Base-by-base conservation (phyloP, 2,888 invertebrate genomes). In the Aricia artaxerxes region DNA sequence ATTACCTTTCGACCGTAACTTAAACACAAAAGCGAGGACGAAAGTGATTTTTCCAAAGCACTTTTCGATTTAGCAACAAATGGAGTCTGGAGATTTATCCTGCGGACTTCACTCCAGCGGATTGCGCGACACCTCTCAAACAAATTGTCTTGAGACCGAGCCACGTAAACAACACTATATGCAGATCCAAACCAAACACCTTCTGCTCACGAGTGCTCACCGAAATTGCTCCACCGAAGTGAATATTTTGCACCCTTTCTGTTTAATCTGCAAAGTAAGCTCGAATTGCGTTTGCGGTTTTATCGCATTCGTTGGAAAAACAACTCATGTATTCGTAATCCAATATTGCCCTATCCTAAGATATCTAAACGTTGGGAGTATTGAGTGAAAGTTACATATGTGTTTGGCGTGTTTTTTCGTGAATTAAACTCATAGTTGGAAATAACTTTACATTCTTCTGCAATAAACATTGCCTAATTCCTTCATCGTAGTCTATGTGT, bases 91-190 rank as follows among this genome's bases (percentile, higher is more conserved):
- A 40, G 88, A 88, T 88, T 89, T 89, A 90, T 89, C 89, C 87
- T 84, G 81, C 83, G 61, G 44, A 72, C 60, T 89, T 90, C 87
- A 61, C 86, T 77, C 80, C 89, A 93, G 93, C 92, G 92, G 92
- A 94, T 93, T 93, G 92, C 92, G 86, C 88, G 92, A 93, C 92
- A 93, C 93, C 94, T 94, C 93, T 94, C 92, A 93, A 93, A 92
- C 90, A 94, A 92, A 94, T 94, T 94, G 94, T 93, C 90, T 89
- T 89, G 94, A 92, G 91, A 92, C 91, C 89, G 85, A 78, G 86
- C 86, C 87, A 87, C 88, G 92, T 93, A 93, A 93, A 93, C 94
- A 93, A 91, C 85, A 88, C 88, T 86, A 88, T 89, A 92, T 93
- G 93, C 92, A 92, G 92, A 93, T 91, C 88, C 87, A 88, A 90